Evolutionary conservation across 2,888 invertebrate species (phyloP).

Genomic region (Plagiodera versicolora): DNA sequence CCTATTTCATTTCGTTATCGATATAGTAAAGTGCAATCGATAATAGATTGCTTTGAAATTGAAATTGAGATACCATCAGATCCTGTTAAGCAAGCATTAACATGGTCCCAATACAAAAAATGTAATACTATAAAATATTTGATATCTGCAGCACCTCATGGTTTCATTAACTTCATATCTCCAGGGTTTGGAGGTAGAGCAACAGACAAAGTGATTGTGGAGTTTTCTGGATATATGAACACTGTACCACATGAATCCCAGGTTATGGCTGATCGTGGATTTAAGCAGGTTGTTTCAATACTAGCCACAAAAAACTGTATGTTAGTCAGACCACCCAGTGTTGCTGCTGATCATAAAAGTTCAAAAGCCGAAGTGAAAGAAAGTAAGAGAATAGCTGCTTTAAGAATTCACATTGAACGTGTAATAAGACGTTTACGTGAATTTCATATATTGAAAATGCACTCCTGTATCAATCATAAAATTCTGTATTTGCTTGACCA

Average conservation of each 20-base stretch:
- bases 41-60: constrained; percentile 39
- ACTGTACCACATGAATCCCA: neutral
- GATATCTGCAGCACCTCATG: constrained; percentile 36
- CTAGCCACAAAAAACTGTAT: constrained; percentile 30
- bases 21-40: no score
- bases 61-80: constrained; percentile 35
- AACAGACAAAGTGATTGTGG: neutral
- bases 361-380: constrained; percentile 32
- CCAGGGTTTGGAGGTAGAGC: no score
- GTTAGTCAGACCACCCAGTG: no score
- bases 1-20: no score
- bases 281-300: neutral
- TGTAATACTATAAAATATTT: constrained; percentile 42
- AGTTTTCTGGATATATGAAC: neutral
- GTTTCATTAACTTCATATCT: constrained; percentile 36
- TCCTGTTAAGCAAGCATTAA: constrained; percentile 36
- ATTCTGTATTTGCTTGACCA: neutral
- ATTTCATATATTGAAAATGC: neutral
- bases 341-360: constrained; percentile 22
- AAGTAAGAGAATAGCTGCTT: constrained; percentile 37
- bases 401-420: constrained; percentile 44
- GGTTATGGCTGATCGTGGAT: constrained; percentile 10
- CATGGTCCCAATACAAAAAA: constrained; percentile 42
- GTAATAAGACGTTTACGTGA: constrained; percentile 3
- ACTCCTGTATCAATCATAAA: constrained; percentile 6